Base-by-base conservation (phyloP, 92 coral and sea anemone species). In the Palythoa caribaeorum region DNA sequence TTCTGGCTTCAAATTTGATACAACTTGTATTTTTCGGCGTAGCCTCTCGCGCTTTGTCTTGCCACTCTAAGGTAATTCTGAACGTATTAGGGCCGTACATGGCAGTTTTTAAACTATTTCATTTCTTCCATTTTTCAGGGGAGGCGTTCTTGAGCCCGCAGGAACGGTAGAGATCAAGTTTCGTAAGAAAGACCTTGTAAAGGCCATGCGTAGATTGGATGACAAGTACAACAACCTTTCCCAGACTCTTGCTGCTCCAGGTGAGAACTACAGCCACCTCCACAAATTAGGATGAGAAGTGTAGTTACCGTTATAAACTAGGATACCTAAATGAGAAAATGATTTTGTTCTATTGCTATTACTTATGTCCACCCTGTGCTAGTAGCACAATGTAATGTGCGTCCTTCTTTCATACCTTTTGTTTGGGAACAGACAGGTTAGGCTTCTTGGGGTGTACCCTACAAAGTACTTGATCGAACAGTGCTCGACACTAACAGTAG, bases 161-260 rank as follows among this genome's bases (percentile, higher is more conserved):
- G 99, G 99, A 50, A 94, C 97, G 28, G 99, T 97, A 36, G 99
- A 95, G 85, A 97, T 97, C 86, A 97, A 97, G 92, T 97, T 97
- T 74, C 91, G 98, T 9, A 94, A 94, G 77, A 97, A 97, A 88
- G 99, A 97, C 80, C 93, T 97, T 9, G 98, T 97, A 19, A 97
- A 97, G 73, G 85, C 98, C 47, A 97, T 97, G 98, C 94, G 98
- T 74, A 87, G 99, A 76, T 88, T 97, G 84, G 99, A 97, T 86
- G 90, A 91, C 47, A 95, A 93, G 38, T 94, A 94, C 86, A 88
- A 90, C 54, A 94, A 90, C 37, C 88, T 94, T 7, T 90, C 94
- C 3, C 96, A 94, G 78, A 93, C 94, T 5, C 88, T 97, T 19
- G 90, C 97, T 4, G 88, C 96, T 9, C 92, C 99, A 85, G 99